Base-by-base conservation (phyloP, 2,113 vertebrate species). In the Psittacara wagleri region DNA sequence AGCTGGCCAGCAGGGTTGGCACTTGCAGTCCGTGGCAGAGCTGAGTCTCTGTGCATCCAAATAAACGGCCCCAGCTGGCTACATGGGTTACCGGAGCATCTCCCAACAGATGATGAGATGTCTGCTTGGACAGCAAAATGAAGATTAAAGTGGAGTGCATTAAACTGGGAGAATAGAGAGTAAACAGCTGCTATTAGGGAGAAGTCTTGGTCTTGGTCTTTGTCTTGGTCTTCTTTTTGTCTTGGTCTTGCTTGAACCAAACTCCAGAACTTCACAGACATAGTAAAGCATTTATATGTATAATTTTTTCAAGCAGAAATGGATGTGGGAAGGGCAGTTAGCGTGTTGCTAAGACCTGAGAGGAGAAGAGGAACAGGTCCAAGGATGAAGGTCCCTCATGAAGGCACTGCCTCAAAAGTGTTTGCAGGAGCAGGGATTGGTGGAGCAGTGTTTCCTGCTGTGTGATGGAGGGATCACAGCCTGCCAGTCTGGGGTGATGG, bases 331-430 rank as follows among this genome's bases (percentile, higher is more conserved):
- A 55, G 52, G 8, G 49, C 41, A 80, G 44, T 63, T 85, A 44
- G 8, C 0, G 0, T 31, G 25, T 25, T 85, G 52, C 62, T 29
- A 1, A 39, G 27, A 17, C 18, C 18, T 15, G 39, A 0, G 0
- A 74, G 75, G n/a, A 49, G 49, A 54, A 57, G 51, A 87, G 51
- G 28, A 69, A 29, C 44, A 75, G 22, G 22, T 85, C 44, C 19
- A 41, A 41, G 62, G 33, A 5, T 79, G 69, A 55, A 78, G 46
- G 22, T 82, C 17, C 15, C 15, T 78, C 48, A 25, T 25, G 4
- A 9, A 25, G 68, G 29, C 1, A 2, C 55, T 79, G 29, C 37
- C 74, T 89, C 43, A 12, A n/a, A 63, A 55, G 44, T 13, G 14
- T 49, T 63, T 63, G 18, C 29, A 63, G 43, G 39, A 51, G 51